Evolutionary conservation across 30 jellyfish, hydroid and myxozoan genomes (phyloP).

Genomic region (Sanderia malayensis): DNA sequence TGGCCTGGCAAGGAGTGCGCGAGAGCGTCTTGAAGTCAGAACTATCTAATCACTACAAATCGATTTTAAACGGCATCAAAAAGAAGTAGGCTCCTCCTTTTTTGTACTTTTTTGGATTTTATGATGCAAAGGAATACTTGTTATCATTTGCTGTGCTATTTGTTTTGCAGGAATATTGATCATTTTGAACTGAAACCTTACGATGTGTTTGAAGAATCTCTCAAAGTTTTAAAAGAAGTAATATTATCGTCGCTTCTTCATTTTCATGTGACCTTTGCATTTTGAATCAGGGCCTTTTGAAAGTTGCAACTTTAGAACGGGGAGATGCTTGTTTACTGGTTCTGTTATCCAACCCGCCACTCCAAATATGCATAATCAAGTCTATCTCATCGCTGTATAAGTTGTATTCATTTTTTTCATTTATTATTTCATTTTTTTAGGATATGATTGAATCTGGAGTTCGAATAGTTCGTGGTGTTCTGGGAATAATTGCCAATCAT

Average conservation of each 20-base stretch:
- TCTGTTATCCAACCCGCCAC: too few species aligned
- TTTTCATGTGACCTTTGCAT: too few species aligned
- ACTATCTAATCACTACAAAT: constrained; percentile 33
- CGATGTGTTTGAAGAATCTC: constrained; percentile 50
- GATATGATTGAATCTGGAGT: constrained; percentile 79
- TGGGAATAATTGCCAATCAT: constrained; percentile 59
- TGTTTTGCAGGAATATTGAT: constrained; percentile 13
- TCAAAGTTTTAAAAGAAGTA: constrained; percentile 58
- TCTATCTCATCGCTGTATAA: too few species aligned
- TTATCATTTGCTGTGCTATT: not conserved
- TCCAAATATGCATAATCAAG: too few species aligned
- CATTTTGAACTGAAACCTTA: constrained; percentile 51
- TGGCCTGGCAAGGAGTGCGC: constrained; percentile 70
- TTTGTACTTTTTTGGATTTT: not conserved
- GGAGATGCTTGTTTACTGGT: too few species aligned
- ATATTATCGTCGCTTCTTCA: too few species aligned
- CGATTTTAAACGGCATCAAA: constrained; percentile 18
- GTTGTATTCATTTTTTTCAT: too few species aligned
- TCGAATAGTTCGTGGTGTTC: constrained; percentile 67
- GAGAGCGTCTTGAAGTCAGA: constrained; percentile 57
- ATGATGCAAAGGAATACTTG: not conserved
- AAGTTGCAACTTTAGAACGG: too few species aligned
- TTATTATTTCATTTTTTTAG: too few species aligned
- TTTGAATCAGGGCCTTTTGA: too few species aligned
- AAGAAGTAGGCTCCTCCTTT: constrained; percentile 21